A percentile compares a stretch with the other conserved stretches of the same genome.
Evolutionary conservation across 1,140 invertebrate species (phyloP).

Genomic region (Drosophila repletoides): DNA sequence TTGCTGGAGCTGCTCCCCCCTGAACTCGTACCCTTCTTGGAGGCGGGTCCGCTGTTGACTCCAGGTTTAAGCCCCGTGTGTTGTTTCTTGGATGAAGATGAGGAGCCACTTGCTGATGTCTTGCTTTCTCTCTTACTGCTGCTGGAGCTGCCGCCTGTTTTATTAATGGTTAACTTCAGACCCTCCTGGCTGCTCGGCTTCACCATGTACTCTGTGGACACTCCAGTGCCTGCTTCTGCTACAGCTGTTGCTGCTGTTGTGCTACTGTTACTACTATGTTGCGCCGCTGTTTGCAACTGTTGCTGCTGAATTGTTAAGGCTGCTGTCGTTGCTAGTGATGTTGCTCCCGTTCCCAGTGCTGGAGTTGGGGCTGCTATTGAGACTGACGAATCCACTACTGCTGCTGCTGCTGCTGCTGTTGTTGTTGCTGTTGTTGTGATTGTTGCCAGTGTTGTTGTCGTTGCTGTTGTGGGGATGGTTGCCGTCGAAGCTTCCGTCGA

Average conservation of each 20-base stretch:
- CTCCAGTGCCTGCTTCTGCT: slow-evolving; percentile 21
- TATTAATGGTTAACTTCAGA: slow-evolving; percentile 95
- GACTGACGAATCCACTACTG: slow-evolving; percentile 20
- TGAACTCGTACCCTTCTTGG: slow-evolving; percentile 52
- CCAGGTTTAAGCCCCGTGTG: slow-evolving; percentile 93
- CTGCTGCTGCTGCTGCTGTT: slow-evolving; percentile 13
- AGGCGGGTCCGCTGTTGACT: slow-evolving; percentile 83
- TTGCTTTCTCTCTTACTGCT: slow-evolving; percentile 35
- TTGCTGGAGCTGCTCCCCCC: slow-evolving; percentile 40
- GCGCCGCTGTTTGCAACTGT: slow-evolving; percentile 24
- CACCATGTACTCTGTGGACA: slow-evolving; percentile 87
- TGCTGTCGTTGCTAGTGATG: slow-evolving; percentile 8
- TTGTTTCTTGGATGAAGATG: slow-evolving; percentile 81
- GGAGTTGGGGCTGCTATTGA: slow-evolving; percentile 12
- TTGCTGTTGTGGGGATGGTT: slow-evolving; percentile 21
- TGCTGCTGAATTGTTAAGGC: slow-evolving; percentile 10
- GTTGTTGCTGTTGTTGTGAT: slow-evolving; percentile 12
- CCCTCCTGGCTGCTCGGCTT: slow-evolving; percentile 87
- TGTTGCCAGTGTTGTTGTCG: slow-evolving; percentile 9
- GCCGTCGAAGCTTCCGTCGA: slow-evolving; percentile 82
- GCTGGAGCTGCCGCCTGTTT: slow-evolving; percentile 84
- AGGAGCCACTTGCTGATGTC: slow-evolving; percentile 1
- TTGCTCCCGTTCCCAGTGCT: slow-evolving; percentile 4
- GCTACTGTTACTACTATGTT: slow-evolving; percentile 44
- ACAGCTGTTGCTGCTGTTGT: slow-evolving; percentile 20